Evolutionary conservation across 2,113 vertebrate genomes (phyloP), one percentile per base, ranked within the genome.

Genomic region (Gallinago undulata): DNA sequence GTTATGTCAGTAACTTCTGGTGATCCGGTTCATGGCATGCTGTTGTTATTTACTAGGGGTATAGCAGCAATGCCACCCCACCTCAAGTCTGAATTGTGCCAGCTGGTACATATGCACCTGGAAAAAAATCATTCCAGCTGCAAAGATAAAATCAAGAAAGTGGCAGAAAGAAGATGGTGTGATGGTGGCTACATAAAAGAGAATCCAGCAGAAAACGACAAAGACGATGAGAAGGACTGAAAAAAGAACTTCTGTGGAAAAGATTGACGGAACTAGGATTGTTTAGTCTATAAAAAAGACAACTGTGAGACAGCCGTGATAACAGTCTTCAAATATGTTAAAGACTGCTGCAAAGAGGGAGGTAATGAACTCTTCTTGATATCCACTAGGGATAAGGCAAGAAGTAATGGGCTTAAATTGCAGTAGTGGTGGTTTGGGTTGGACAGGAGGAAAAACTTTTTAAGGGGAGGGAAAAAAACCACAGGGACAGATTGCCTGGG

Each of bases 261-360:
- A 94, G 91, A 96, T 87, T 96, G 96, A 94, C 94, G 94, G 93
- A 90, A 75, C 30, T 39, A 87, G 84, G 94, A 87, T 94, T 97
- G 94, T 97, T 96, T 96, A 96, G 96, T 97, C 96, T 96, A 78
- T 91, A 69, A 93, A 72, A 95, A 91, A 93, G 89, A 93, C 94
- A 95, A 97, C 93, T 91, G 35, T 93, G 84, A 97, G 93, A 95
- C 91, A 95, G 95, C 82, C 24, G 5, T 93, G 96, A 96, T 96
- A 96, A 95, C 77, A 93, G 87, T 48, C 77, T 89, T 97, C 87
- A 94, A 95, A 72, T 96, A 82, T 89, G 84, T 87, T 87, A 75
- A 84, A 92, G 74, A 68, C 22, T 84, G 69, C 80, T 1, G 5
- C 81, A 89, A 16, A 66, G 60, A 93, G 51, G 60, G 95, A 95